These are phyloP conservation scores for Zootermopsis nevadensis DNA, from an alignment of 2,888 invertebrate species.

Conservation along the genomic window DNA sequence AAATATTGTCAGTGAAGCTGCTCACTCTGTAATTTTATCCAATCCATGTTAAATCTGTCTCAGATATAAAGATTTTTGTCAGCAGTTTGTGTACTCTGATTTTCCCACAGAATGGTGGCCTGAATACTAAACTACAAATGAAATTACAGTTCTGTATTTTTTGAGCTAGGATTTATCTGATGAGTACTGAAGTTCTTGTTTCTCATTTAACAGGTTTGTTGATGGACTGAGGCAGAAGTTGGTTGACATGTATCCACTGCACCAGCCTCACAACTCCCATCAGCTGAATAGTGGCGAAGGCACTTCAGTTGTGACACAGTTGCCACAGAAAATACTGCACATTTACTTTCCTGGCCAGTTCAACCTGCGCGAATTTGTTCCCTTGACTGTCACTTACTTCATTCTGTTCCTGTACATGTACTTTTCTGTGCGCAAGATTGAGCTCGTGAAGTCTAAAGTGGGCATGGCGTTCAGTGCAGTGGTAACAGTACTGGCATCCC, in stretches of 20 bases:
- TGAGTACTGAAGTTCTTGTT: too few relatives aligned
- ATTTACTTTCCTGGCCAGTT: conserved; percentile 93
- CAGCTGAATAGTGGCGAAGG: conserved; percentile 44
- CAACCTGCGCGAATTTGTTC: conserved; percentile 85
- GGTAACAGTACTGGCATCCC: conserved; percentile 78
- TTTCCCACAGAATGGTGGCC: too few relatives aligned
- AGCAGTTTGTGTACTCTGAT: too few relatives aligned
- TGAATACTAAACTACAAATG: too few relatives aligned
- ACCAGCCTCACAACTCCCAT: conserved; percentile 64
- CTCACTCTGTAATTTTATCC: too few relatives aligned
- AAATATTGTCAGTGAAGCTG: too few relatives aligned
- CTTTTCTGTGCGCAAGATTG: conserved; percentile 96
- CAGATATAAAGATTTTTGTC: too few relatives aligned
- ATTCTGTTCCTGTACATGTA: conserved; percentile 92
- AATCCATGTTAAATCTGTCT: too few relatives aligned
- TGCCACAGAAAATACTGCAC: conserved; percentile 62
- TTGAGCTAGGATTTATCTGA: too few relatives aligned
- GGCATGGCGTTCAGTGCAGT: conserved; percentile 91
- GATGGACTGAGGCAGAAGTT: conserved; percentile 78
- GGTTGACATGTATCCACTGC: conserved; percentile 76
- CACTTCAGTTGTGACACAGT: not conserved
- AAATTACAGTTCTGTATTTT: too few relatives aligned
- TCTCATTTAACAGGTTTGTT: conserved; percentile 72
- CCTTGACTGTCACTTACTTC: conserved; percentile 85
- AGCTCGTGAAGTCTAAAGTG: conserved; percentile 88